Evolutionary conservation across 2,888 invertebrate genomes (phyloP), one percentile per base, ranked within the genome.

Genomic region (Taenaris catops): DNA sequence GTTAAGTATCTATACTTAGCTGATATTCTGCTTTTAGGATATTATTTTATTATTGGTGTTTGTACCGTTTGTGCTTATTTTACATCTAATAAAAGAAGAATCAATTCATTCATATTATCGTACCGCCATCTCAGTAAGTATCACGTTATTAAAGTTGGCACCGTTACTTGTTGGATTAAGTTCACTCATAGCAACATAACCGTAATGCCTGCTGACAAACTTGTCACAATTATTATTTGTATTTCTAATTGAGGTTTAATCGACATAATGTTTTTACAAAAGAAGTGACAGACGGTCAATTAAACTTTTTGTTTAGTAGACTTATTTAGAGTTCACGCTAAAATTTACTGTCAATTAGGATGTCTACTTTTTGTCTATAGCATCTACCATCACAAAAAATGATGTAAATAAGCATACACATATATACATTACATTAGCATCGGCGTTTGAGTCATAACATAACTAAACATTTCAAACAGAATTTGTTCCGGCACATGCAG

Each of bases 141-240:
- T 18, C 25, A 21, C 16, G 19, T 18, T 38, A 32, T 28, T 27
- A 25, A 34, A 34, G 37, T 34, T 43, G 39, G 32, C 27, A 42
- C 37, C 31, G 23, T 32, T 69, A 59, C 46, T 38, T 40, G 28
- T 34, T 44, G 53, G 66, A 71, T 69, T 68, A 67, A 64, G 59
- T 50, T 51, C 56, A 55, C 53, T 50, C 49, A 27, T 25, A 23
- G 10, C 37, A 55, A 25, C 49, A 31, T 67, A 64, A 71, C 74
- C 69, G 64, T 66, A 65, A 64, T 70, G 55, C 57, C 48, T 38
- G 49, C 51, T 51, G 61, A 62, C 59, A 64, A 57, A 52, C 53
- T 48, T 35, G 46, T 49, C 51, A 56, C 49, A 51, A 52, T 56
- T 57, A 51, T 33, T 52, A 53, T 48, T 51, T 52, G 53, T 48